Conservation (phyloP, 2,113 vertebrate genomes). For the Lonchura striata region DNA sequence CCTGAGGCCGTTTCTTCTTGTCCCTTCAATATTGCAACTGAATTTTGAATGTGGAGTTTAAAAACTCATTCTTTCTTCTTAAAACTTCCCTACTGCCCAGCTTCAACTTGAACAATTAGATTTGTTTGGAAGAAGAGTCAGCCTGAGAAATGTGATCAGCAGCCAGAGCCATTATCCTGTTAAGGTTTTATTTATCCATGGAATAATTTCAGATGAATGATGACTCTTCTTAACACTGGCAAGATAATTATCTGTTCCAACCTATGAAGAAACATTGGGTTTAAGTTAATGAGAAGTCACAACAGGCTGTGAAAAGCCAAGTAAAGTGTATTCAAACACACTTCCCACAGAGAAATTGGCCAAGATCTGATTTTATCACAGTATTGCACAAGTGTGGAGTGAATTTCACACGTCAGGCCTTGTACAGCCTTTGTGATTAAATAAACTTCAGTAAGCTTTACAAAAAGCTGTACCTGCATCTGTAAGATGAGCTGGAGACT, state of each 20-base stretch:
- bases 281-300: constrained; percentile 30
- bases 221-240: neutral
- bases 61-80: neutral
- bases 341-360: constrained; percentile 16
- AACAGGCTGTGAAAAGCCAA: constrained; percentile 22
- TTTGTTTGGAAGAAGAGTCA: neutral
- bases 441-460: constrained; percentile 24
- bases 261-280: neutral
- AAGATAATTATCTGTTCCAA: constrained; percentile 13
- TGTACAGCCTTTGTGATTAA: constrained; percentile 19
- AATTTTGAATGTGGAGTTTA: neutral
- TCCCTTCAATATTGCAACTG: neutral
- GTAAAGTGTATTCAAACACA: neutral
- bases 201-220: neutral
- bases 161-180: neutral
- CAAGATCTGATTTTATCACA: constrained; percentile 19
- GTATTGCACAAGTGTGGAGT: neutral
- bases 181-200: neutral
- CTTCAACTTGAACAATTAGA: neutral
- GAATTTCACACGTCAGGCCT: constrained; percentile 15
- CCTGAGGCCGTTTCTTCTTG: accelerated
- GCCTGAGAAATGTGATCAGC: neutral
- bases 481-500: neutral
- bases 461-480: neutral
- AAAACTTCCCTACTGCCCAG: neutral